Base-by-base conservation (phyloP, 2,113 vertebrate genomes). In the Strigops habroptila region DNA sequence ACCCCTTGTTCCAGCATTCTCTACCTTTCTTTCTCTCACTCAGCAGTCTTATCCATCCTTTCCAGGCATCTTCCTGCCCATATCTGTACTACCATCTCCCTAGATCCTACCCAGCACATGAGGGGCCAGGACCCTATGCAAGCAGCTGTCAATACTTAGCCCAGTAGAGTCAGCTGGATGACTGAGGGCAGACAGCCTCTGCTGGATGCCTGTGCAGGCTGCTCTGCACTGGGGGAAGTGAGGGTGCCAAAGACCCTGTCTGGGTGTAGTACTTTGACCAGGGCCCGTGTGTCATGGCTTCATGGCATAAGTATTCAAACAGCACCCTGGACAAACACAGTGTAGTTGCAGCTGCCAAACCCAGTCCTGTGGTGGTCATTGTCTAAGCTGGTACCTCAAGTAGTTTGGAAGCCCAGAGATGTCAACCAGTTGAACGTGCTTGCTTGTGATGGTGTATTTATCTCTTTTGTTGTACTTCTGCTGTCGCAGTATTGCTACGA, bases 51-150 rank as follows among this genome's bases (percentile, higher is more conserved):
- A 25, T 3, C 15, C 11, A 31, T 18, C 12, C 7, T 79, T 84
- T 68, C 18, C 39, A 64, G 49, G 33, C 19, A 15, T 8, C 13
- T 6, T 57, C 4, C 35, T 64, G 30, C 14, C 13, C 4, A 5
- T 31, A 17, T 18, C 12, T 69, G 24, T 52, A 8, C 18, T 57
- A 21, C 22, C 7, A 6, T 12, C 19, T 68, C 30, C 28, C 17
- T 41, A 2, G 2, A 2, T 18, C 11, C 10, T 33, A 22, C 18
- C 27, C 35, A 67, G 18, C 16, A n/a, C 1, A 0, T 1, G 1
- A 77, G 5, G 6, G 25, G 7, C 23, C 23, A 87, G 41, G 14
- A 70, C 6, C 3, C 2, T 2, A 8, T 21, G 46, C 13, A 81
- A 49, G n/a, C 17, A 67, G 33, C 14, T 25, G 30, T 31, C 52